Evolutionary conservation across 2,797 vertebrate genomes (phyloP), one percentile per base, ranked within the genome.

Genomic region (Ibycter americanus): DNA sequence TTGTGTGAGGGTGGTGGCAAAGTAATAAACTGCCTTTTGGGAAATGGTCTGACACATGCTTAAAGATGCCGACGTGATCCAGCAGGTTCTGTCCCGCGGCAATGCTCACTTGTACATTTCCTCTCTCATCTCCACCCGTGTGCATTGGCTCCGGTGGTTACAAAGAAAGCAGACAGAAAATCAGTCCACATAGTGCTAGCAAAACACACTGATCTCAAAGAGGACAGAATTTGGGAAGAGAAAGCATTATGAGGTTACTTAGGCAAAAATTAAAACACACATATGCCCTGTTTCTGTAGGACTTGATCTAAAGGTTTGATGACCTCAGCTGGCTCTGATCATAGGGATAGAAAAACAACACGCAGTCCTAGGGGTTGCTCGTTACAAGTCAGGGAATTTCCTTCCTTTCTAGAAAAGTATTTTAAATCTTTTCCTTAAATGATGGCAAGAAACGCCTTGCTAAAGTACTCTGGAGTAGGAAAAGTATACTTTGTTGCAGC

Each of bases 111-210:
- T 22, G 29, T 6, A 26, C 2, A 1, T 62, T 49, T 42, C 46
- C 38, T 27, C 38, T 58, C 89, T 51, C 72, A 56, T 7, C 72
- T 44, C 12, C 22, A 16, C 31, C 1, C 0, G 0, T 4, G 19
- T 25, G 66, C 12, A 12, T 1, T 26, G 6, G 47, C 82, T 82
- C 18, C 0, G 0, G 14, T 9, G 52, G 6, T 36, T 27, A 44
- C 6, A 34, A 25, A 67, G 67, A 12, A n/a, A 44, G n/a, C 15
- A 4, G 83, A 40, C 16, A 36, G 29, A 46, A 62, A 87, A 38
- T 26, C 38, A 58, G 72, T 8, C 32, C 70, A 29, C 3, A 6
- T 1, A 7, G 4, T 1, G 0, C 40, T 31, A 21, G 16, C 0
- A 1, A 83, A 88, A 61, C 51, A 54, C 55, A 7, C 8, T 36